A percentile compares a stretch with the other conserved stretches of the same genome.
These are phyloP conservation scores for Scaptomyza graminum DNA, from an alignment of 1,140 invertebrate genomes.

Conservation along the genomic window DNA sequence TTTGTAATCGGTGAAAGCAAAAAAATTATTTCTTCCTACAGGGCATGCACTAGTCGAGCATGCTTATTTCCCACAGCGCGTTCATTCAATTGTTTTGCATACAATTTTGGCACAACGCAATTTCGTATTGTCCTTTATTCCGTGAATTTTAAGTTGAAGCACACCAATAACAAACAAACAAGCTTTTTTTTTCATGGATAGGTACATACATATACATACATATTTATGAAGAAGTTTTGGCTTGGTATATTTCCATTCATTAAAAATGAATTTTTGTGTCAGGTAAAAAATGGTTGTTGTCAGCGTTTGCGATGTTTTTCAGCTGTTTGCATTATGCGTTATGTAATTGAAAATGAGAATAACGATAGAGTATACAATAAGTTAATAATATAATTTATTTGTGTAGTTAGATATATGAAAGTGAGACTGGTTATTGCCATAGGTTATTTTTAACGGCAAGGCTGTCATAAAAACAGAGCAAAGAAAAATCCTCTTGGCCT, in stretches of 20 bases:
- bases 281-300: constrained; percentile 1
- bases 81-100: constrained; percentile 26
- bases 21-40: no score
- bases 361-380: not conserved
- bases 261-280: constrained; percentile 57
- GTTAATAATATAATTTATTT: not conserved
- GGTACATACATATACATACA: constrained; percentile 22
- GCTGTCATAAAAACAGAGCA: not conserved
- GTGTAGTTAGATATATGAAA: not conserved
- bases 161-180: constrained; percentile 25
- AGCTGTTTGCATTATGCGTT: constrained; percentile 4
- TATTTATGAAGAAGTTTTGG: constrained; percentile 28
- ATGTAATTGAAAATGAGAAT: constrained; percentile 2
- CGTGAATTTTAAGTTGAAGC: constrained; percentile 29
- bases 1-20: no score
- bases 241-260: constrained; percentile 73
- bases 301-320: constrained; percentile 2
- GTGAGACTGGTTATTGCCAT: not conserved
- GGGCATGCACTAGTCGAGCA: constrained; percentile 9
- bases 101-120: constrained; percentile 69
- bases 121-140: constrained; percentile 65
- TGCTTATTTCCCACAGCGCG: not conserved
- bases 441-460: constrained; percentile 5
- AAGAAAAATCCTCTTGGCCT: constrained; percentile 12
- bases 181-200: constrained; percentile 46